A percentile compares a stretch with the other conserved stretches of the same genome.
Conservation (phyloP, 1,140 invertebrate genomes). For the Drosophila kurseongensis region DNA sequence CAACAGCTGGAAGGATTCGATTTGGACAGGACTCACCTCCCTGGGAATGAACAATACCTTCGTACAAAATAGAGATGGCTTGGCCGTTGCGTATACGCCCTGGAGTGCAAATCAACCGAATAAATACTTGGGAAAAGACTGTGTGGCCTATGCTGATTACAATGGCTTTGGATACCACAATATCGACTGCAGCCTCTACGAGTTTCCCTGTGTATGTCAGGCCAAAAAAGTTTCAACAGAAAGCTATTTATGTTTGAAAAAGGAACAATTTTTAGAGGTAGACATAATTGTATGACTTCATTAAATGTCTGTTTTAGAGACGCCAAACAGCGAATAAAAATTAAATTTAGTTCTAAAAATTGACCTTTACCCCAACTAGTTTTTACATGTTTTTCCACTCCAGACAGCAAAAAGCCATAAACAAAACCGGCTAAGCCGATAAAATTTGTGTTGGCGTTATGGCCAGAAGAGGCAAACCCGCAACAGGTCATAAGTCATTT, state of each 20-base stretch:
- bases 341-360: not conserved
- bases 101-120: slow-evolving; percentile 33
- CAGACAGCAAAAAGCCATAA: slow-evolving; percentile 12
- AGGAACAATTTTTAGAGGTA: slow-evolving; percentile 18
- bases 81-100: slow-evolving; percentile 24
- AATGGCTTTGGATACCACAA: slow-evolving; percentile 27
- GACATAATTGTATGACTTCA: not conserved
- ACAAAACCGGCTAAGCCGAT: slow-evolving; percentile 37
- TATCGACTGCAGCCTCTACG: slow-evolving; percentile 27
- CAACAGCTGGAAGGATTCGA: slow-evolving; percentile 22
- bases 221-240: slow-evolving; percentile 8
- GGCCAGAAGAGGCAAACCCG: slow-evolving; percentile 5
- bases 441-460: slow-evolving; percentile 61
- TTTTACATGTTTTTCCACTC: not conserved
- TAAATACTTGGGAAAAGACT: slow-evolving; percentile 2
- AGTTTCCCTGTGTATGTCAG: slow-evolving; percentile 25
- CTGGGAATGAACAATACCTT: slow-evolving; percentile 16
- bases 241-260: slow-evolving; percentile 22
- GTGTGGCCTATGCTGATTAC: slow-evolving; percentile 26
- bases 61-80: slow-evolving; percentile 2
- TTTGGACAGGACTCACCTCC: slow-evolving; percentile 33
- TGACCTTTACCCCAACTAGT: not conserved
- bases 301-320: not conserved
- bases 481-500: slow-evolving; percentile 50
- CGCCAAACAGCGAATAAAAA: slow-evolving; percentile 3